Base-by-base conservation (phyloP, 2,113 vertebrate species). In the Burhinus oedicnemus region DNA sequence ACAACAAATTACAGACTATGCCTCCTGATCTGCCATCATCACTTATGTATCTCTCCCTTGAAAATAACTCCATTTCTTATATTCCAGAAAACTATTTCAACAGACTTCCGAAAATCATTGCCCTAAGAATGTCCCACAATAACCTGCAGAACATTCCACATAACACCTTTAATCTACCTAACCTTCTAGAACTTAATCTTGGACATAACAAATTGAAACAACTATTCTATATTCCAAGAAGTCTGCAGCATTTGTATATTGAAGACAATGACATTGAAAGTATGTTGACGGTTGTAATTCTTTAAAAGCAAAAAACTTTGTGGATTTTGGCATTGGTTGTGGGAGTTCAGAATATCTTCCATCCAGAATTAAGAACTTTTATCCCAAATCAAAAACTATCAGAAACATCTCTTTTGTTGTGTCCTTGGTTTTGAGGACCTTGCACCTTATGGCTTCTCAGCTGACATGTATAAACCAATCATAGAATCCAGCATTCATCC, bases 181-280 rank as follows among this genome's bases (percentile, higher is more conserved):
- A 95, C 42, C 98, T 98, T 71, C 62, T 98, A 87, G 98, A 99
- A 92, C 98, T 99, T 74, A 98, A 98, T 34, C 93, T 99, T 74
- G 98, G 98, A 65, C 98, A 99, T 60, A 99, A 99, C 96, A 98
- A 98, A 96, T 15, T 99, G 88, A 98, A 98, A 79, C 92, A 98
- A 94, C 60, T 96, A 30, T 99, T 99, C 89, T 98, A 98, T 34
- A 97, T 99, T 94, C 98, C 99, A 95, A 98, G 98, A 97, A 98
- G 96, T 79, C 13, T 99, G 93, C 96, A 99, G 95, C 98, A 99
- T 87, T 94, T 99, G 51, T 98, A 98, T 65, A 95, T 99, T 60
- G 98, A 99, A 97, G 97, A 95, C 95, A 99, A 99, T 57, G 98
- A 98, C 75, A 98, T 98, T 90, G 98, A 98, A 98, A 97, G 98